phyloP scores from a whole-genome alignment of 2,113 vertebrate species.

The Stigmatopora argus region DNA sequence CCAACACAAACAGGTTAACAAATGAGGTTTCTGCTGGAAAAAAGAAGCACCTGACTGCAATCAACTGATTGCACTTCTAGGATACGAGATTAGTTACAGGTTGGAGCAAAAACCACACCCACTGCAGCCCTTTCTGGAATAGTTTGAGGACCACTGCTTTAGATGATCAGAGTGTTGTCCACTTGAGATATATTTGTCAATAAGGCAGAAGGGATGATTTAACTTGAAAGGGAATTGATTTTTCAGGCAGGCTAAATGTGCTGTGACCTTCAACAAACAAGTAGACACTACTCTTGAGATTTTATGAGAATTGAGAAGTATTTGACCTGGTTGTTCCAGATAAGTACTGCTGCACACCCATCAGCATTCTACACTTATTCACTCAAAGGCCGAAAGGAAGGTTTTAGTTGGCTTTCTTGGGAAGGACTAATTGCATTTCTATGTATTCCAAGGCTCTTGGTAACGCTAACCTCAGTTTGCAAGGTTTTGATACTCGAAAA shows the following conservation, averaged over 20 bases:
- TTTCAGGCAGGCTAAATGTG: conserved; percentile 35
- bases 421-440: neutral
- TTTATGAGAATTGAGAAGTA: conserved; percentile 42
- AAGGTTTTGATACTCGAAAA: no score
- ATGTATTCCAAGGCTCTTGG: neutral
- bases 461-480: no score
- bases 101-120: no score
- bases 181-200: conserved; percentile 66
- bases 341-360: conserved; percentile 5
- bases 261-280: conserved; percentile 56
- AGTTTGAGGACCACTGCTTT: no score
- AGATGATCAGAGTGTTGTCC: conserved; percentile 20
- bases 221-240: conserved; percentile 64
- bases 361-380: conserved; percentile 27
- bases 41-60: no score
- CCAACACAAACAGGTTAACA: no score
- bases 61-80: no score
- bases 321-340: conserved; percentile 36
- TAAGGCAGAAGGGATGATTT: conserved; percentile 60
- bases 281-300: conserved; percentile 20
- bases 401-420: conserved; percentile 10
- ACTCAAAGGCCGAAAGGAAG: neutral
- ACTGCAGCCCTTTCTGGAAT: no score
- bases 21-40: no score
- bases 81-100: no score